Base-by-base conservation (phyloP, 1,140 invertebrate species). In the Drosophila tropicalis region DNA sequence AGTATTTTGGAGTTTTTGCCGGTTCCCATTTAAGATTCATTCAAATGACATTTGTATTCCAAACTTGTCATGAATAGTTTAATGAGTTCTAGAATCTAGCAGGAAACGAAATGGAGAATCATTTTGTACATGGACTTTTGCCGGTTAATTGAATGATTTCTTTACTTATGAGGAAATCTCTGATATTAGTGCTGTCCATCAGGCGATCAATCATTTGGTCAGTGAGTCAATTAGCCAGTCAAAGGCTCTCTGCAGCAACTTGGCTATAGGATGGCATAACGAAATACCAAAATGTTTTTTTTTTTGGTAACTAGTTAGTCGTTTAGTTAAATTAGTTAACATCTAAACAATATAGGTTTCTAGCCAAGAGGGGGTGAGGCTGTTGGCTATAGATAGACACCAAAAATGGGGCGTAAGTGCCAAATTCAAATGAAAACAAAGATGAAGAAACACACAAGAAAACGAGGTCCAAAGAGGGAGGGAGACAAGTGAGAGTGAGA, bases 301-400 rank as follows among this genome's bases (percentile, higher is more conserved):
- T 70, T 76, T 22, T 22, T 69, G 73, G 70, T 76, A 70, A 73
- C 66, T 66, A 76, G 40, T 72, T 75, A 75, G 40, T 71, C 75
- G 73, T 3, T 51, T 51, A 51, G 44, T 51, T 51, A 51, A 51
- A 51, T 22, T 22, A 51, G 44, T 51, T 51, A 51, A 51, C 44
- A 17, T 36, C 29, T 29, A 29, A 29, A 29, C 5, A n/a, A 36
- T 47, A 57, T 62, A 34, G 1, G 5, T 75, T 66, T 62, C 72
- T 51, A 76, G 73, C 57, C 72, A 75, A 41, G 63, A n/a, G 60
- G 71, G 9, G 32, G 17, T 19, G 65, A 58, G 15, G 65, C 3
- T 32, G 15, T 36, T 36, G 44, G 67, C 54, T 56, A 54, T 19
- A 54, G 71, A 67, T 68, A 58, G 15, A 55, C 71, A 62, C 75